Base-by-base conservation (phyloP, 2,888 invertebrate genomes). In the Hipparchia sbordonii region DNA sequence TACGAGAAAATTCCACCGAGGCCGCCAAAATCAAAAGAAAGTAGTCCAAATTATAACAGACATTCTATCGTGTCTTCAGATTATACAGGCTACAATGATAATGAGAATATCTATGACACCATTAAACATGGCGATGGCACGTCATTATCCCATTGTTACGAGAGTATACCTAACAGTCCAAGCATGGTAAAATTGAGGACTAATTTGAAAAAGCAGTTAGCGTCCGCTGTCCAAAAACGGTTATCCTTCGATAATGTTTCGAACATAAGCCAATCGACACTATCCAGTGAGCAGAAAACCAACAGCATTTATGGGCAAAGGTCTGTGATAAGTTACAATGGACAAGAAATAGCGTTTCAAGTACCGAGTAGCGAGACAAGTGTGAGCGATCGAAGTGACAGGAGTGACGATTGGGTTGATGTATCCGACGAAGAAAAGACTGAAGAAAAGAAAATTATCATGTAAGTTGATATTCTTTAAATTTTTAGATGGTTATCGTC, bases 321-420 rank as follows among this genome's bases (percentile, higher is more conserved):
- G 71, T 94, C 94, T 33, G 90, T 94, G 72, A 84, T 92, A 67
- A 93, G 92, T 79, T 94, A 89, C 82, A 93, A 91, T 69, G 93
- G 93, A 0, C 93, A 94, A 72, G 94, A 94, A 82, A 89, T 93
- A 62, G 90, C 92, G 8, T 93, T 93, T 78, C 94, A 92, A 79
- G 94, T 94, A 48, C 94, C 95, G 8, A 93, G 94, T 77, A 95
- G 95, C 78, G 95, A 95, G 80, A 89, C 94, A 46, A 95, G 95
- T 80, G 93, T 92, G 67, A 95, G 95, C 79, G 95, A 95, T 78
- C 88, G 95, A 6, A 95, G 95, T 77, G 95, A 95, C 79, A 89
- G 95, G 23, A 95, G 95, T 76, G 96, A 96, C 76, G 96, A 96
- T 79, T 96, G 96, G 96, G 94, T 95, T 59, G 96, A 96, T 80